A percentile compares a stretch with the other conserved stretches of the same genome.
phyloP scores from a whole-genome alignment of 2,113 vertebrate genomes.

The Gopherus flavomarginatus region DNA sequence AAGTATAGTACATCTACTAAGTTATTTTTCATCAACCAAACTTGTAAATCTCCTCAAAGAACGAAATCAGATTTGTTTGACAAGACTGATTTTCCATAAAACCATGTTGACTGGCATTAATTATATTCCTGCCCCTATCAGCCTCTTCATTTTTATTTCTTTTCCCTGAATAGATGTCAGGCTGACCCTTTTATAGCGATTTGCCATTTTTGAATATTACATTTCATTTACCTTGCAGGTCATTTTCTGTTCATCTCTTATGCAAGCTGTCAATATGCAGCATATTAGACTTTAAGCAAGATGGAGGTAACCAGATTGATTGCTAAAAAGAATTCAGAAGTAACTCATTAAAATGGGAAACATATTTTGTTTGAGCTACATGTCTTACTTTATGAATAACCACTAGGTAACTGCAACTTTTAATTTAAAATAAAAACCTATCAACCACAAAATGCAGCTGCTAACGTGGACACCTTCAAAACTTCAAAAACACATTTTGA shows the following conservation, averaged over 20 bases:
- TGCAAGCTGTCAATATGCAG: neutral
- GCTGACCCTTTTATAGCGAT: neutral
- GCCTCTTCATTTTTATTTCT: neutral
- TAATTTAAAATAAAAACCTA: neutral
- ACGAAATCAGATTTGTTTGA: neutral
- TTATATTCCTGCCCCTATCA: neutral
- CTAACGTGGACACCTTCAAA: neutral
- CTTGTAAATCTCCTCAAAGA: neutral
- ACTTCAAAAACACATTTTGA: neutral
- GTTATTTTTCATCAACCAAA: neutral
- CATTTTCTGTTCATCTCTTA: neutral
- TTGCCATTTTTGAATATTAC: neutral
- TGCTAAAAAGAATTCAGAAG: neutral
- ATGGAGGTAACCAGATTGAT: neutral
- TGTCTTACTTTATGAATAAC: neutral
- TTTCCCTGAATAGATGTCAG: neutral
- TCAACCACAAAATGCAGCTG: neutral
- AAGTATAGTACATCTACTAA: neutral
- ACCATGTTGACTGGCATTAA: accelerated
- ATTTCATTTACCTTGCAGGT: neutral
- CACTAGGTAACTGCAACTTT: neutral
- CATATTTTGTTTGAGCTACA: no score
- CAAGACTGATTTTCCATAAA: neutral
- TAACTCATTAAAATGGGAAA: neutral
- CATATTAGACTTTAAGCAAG: neutral